A percentile compares a stretch with the other conserved stretches of the same genome.
Evolutionary conservation across 1,140 invertebrate genomes (phyloP).

Genomic region (Planococcus citri): DNA sequence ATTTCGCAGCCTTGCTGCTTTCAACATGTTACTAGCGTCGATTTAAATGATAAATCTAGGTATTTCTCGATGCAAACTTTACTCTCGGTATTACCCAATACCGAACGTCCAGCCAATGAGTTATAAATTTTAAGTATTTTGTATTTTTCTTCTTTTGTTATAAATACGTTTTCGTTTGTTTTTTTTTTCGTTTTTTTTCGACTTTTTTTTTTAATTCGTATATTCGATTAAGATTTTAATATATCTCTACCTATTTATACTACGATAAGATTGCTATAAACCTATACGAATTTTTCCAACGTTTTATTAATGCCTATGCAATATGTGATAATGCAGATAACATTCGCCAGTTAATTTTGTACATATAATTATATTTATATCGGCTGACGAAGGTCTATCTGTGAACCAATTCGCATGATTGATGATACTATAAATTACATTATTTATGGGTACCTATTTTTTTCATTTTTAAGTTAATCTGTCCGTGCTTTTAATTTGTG

Average conservation of each 20-base stretch:
- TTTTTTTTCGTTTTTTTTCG: background rate
- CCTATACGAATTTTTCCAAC: no score
- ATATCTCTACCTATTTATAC: no score
- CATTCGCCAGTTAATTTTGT: background rate
- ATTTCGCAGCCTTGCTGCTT: conserved; percentile 79
- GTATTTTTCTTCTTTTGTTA: background rate
- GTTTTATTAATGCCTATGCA: no score
- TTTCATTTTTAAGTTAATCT: no score
- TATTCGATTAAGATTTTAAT: background rate
- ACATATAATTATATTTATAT: background rate
- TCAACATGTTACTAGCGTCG: conserved; percentile 70
- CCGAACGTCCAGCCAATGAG: background rate
- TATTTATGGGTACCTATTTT: no score
- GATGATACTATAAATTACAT: background rate
- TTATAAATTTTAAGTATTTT: background rate
- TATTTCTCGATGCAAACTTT: conserved; percentile 55
- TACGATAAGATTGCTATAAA: no score
- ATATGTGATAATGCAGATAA: background rate
- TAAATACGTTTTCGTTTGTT: background rate
- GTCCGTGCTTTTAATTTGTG: no score
- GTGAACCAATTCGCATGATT: background rate
- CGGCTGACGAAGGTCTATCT: background rate
- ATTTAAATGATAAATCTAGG: conserved; percentile 48
- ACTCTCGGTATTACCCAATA: conserved; percentile 34
- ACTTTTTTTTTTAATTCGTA: no score